phyloP scores from a whole-genome alignment of 2,888 invertebrate species.

The Mythimna impura region DNA sequence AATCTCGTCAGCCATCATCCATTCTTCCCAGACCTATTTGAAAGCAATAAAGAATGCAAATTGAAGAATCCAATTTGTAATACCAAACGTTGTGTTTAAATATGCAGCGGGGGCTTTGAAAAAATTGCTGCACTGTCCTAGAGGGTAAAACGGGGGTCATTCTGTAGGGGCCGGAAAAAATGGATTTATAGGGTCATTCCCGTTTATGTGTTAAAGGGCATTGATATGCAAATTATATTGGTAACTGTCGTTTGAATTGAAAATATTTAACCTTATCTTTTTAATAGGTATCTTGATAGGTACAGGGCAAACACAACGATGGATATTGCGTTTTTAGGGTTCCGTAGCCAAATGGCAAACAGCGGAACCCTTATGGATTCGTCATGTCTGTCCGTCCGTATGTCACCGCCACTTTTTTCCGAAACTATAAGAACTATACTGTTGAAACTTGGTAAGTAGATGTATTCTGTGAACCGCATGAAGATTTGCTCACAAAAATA shows the following conservation, averaged over 20 bases:
- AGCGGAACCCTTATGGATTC: no score
- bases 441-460: no score
- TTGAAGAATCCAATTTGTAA: conserved; percentile 78
- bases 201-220: conserved; percentile 51
- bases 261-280: conserved; percentile 6
- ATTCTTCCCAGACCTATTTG: conserved; percentile 72
- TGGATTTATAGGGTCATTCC: conserved; percentile 65
- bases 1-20: conserved; percentile 69
- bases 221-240: conserved; percentile 59
- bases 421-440: no score
- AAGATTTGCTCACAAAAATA: no score
- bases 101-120: conserved; percentile 75
- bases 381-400: no score
- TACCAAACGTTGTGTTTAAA: conserved; percentile 76
- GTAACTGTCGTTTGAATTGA: conserved; percentile 33
- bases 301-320: not conserved
- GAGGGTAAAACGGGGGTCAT: conserved; percentile 69
- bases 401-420: no score
- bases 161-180: conserved; percentile 70
- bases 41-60: conserved; percentile 79
- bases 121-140: conserved; percentile 74
- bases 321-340: no score
- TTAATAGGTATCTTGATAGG: not conserved
- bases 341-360: no score
- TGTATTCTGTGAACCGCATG: no score